A percentile compares a stretch with the other conserved stretches of the same genome.
Evolutionary conservation across 2,797 vertebrate species (phyloP).

Genomic region (Enteromius treurensis): DNA sequence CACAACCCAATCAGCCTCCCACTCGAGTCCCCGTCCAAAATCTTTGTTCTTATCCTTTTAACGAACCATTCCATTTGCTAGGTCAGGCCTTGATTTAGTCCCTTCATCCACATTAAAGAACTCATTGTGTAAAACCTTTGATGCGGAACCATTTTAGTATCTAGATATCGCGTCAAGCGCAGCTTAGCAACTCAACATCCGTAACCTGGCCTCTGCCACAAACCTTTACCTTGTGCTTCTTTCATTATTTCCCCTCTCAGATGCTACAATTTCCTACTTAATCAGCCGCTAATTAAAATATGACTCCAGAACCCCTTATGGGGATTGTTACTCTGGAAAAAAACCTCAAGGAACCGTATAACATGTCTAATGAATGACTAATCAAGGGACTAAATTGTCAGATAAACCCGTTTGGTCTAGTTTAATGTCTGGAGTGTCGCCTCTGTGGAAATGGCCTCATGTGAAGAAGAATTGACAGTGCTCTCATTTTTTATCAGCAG

Average conservation of each 20-base stretch:
- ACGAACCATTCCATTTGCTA: conserved; percentile 33
- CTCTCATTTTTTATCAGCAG: conserved; percentile 44
- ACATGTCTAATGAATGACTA: conserved; percentile 65
- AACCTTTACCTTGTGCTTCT: conserved; percentile 54
- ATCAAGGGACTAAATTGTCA: conserved; percentile 65
- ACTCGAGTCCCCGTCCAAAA: conserved; percentile 44
- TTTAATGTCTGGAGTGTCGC: conserved; percentile 44
- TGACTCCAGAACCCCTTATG: conserved; percentile 59
- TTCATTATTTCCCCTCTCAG: conserved; percentile 56
- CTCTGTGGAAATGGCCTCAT: conserved; percentile 44
- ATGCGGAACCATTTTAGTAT: conserved; percentile 21
- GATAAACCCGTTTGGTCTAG: conserved; percentile 56
- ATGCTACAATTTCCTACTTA: conserved; percentile 65
- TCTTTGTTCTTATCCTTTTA: conserved; percentile 47
- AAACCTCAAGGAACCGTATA: conserved; percentile 54
- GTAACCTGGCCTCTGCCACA: conserved; percentile 44
- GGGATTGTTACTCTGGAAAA: conserved; percentile 58
- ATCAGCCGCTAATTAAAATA: conserved; percentile 70
- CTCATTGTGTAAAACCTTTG: conserved; percentile 19
- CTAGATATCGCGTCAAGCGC: not conserved
- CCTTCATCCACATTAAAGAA: conserved; percentile 12
- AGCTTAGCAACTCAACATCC: not conserved
- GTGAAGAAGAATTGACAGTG: conserved; percentile 46
- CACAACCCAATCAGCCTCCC: conserved; percentile 43
- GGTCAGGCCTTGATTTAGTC: conserved; percentile 33